Conservation (phyloP, 2,888 invertebrate species). For the Cheilosia pagana region DNA sequence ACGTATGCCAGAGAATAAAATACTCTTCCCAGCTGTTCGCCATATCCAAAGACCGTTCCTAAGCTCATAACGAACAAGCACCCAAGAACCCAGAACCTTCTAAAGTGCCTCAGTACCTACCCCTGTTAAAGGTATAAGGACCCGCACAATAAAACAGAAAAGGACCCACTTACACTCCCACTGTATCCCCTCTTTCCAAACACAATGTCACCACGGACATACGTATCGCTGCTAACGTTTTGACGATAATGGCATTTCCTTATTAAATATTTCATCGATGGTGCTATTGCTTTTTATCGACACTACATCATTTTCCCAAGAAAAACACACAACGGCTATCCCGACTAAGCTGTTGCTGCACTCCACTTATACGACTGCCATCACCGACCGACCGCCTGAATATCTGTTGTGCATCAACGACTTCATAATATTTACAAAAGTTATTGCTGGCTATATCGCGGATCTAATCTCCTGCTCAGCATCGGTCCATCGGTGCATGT, state of each 20-base stretch:
- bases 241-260: constrained; percentile 64
- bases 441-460: constrained; percentile 68
- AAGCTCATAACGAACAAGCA: too few species aligned
- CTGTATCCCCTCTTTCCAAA: constrained; percentile 2
- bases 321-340: constrained; percentile 39
- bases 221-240: constrained; percentile 8
- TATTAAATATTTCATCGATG: constrained; percentile 72
- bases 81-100: too few species aligned
- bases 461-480: constrained; percentile 67
- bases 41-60: too few species aligned
- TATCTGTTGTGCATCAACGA: constrained; percentile 70
- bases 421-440: constrained; percentile 74
- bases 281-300: constrained; percentile 69
- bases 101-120: too few species aligned
- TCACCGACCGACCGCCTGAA: constrained; percentile 52
- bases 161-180: not conserved
- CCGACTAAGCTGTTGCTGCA: constrained; percentile 27
- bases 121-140: too few species aligned
- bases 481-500: constrained; percentile 65
- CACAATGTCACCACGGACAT: not conserved
- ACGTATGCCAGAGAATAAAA: too few species aligned
- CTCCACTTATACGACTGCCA: constrained; percentile 51
- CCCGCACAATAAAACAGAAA: too few species aligned
- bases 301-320: constrained; percentile 66
- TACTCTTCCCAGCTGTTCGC: too few species aligned